Evolutionary conservation across 2,888 invertebrate genomes (phyloP).

Genomic region (Chloroclystis v-ata): DNA sequence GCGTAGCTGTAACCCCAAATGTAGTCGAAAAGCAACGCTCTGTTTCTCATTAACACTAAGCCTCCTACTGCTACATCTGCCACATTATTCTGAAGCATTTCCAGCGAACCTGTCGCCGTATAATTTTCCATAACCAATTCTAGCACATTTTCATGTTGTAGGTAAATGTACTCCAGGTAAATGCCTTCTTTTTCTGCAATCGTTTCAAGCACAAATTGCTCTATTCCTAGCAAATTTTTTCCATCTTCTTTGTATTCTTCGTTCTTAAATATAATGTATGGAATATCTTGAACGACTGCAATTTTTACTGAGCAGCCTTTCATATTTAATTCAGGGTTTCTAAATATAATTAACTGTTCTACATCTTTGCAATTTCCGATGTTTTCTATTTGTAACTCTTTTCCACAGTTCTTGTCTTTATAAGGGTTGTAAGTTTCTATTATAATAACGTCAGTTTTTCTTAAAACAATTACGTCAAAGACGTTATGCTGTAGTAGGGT

Average conservation of each 20-base stretch:
- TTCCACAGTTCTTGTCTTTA: constrained; percentile 41
- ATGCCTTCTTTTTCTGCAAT: constrained; percentile 40
- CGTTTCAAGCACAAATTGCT: constrained; percentile 47
- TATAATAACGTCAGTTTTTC: constrained; percentile 22
- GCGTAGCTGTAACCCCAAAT: constrained; percentile 48
- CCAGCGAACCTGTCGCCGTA: constrained; percentile 44
- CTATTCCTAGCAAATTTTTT: constrained; percentile 38
- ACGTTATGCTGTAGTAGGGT: constrained; percentile 37
- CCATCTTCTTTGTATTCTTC: constrained; percentile 35
- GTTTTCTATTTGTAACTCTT: constrained; percentile 27
- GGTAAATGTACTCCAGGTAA: constrained; percentile 34
- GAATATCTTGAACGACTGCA: constrained; percentile 38
- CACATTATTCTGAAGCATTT: constrained; percentile 36
- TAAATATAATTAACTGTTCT: constrained; percentile 27
- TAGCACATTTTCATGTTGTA: constrained; percentile 24
- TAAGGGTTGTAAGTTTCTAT: constrained; percentile 45
- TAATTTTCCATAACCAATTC: constrained; percentile 47
- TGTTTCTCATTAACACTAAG: constrained; percentile 43
- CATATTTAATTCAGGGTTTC: constrained; percentile 26
- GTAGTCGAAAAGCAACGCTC: constrained; percentile 47
- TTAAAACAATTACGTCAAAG: constrained; percentile 40
- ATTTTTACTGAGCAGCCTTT: constrained; percentile 44
- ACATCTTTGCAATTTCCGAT: constrained; percentile 38
- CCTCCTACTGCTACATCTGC: constrained; percentile 48
- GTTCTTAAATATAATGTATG: constrained; percentile 38